phyloP scores from a whole-genome alignment of 2,888 invertebrate species.

The Rhopalosiphum nymphaeae region DNA sequence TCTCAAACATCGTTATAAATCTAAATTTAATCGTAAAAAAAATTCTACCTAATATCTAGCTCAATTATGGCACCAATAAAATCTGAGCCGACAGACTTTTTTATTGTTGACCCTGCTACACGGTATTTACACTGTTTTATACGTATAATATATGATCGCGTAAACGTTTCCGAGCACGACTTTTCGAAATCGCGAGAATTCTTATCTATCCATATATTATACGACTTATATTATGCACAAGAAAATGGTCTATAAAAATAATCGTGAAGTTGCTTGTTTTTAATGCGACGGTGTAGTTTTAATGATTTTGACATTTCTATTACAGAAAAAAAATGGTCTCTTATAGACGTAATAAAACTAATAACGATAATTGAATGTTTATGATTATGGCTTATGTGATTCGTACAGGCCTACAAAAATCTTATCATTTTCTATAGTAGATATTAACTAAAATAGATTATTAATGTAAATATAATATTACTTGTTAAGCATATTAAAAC shows the following conservation, averaged over 20 bases:
- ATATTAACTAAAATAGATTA: not conserved
- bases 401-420: not conserved
- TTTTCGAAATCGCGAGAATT: slow-evolving; percentile 33
- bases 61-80: slow-evolving; percentile 55
- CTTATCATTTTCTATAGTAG: not conserved
- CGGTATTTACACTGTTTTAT: not conserved
- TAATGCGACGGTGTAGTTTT: slow-evolving; percentile 12
- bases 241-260: slow-evolving; percentile 39
- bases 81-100: slow-evolving; percentile 31
- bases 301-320: slow-evolving; percentile 54
- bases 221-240: not conserved
- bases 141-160: not conserved
- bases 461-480: not conserved
- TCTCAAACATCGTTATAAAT: slow-evolving; percentile 45
- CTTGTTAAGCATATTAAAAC: not conserved
- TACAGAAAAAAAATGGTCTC: not conserved
- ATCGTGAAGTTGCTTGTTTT: slow-evolving; percentile 18
- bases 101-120: slow-evolving; percentile 46
- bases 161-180: slow-evolving; percentile 30
- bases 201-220: not conserved
- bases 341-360: slow-evolving; percentile 1
- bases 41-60: slow-evolving; percentile 40
- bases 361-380: not conserved
- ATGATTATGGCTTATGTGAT: not conserved
- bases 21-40: slow-evolving; percentile 57